Percentiles rank a stretch among this genome's conserved stretches.
Conservation (phyloP, 2,113 vertebrate genomes). For the Pampusana beccarii region DNA sequence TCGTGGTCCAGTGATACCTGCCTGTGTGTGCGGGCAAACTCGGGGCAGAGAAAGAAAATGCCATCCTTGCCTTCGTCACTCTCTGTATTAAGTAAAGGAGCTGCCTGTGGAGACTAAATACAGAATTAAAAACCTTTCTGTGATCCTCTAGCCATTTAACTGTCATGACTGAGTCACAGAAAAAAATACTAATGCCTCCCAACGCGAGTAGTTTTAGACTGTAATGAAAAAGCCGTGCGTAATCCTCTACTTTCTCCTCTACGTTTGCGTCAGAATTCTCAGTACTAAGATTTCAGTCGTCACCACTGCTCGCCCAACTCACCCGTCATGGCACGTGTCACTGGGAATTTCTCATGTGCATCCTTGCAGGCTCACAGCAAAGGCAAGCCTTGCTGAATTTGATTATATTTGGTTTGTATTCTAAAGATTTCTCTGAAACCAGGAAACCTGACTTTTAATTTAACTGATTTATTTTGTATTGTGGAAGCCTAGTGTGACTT, state of each 20-base stretch:
- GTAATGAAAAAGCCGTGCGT: neutral
- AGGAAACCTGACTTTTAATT: neutral
- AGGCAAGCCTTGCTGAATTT: neutral
- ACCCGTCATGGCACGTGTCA: neutral
- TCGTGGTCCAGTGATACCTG: neutral
- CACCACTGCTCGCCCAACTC: neutral
- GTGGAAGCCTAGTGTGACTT: neutral
- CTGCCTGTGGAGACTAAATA: neutral
- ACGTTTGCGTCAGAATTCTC: neutral
- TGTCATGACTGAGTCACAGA: neutral
- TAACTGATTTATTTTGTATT: neutral
- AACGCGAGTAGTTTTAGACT: neutral
- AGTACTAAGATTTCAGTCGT: neutral
- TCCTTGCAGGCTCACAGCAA: neutral
- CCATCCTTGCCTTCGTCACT: neutral
- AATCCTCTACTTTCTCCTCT: neutral
- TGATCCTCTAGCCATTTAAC: neutral
- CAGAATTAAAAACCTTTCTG: neutral
- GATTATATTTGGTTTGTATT: neutral
- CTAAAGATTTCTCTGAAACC: neutral
- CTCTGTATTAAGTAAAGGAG: neutral
- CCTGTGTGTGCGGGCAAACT: neutral
- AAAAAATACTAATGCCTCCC: neutral
- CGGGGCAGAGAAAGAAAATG: neutral
- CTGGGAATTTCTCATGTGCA: rapidly evolving